Percentiles rank a stretch among this genome's conserved stretches.
Conservation (phyloP, 2,113 vertebrate species). For the Xenotilapia caudafasciata region DNA sequence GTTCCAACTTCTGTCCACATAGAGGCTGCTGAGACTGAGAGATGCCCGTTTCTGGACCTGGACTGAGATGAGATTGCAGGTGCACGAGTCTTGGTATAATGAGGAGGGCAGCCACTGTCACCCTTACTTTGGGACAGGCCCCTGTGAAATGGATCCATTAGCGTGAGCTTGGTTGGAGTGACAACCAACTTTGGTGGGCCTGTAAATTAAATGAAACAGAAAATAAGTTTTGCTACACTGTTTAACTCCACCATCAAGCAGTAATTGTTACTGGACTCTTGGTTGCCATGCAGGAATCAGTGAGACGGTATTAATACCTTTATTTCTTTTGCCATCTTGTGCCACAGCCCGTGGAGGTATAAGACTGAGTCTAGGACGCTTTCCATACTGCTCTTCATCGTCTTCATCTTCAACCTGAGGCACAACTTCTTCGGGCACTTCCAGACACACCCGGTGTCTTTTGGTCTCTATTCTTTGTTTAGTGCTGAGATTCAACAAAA, state of each 20-base stretch:
- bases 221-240: background rate
- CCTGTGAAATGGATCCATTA: conserved; percentile 60
- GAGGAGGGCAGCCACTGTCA: background rate
- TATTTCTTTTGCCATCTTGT: conserved; percentile 52
- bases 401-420: conserved; percentile 79
- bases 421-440: conserved; percentile 88
- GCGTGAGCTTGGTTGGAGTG: conserved; percentile 61
- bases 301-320: conserved; percentile 23
- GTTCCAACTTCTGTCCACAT: background rate
- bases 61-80: conserved; percentile 30
- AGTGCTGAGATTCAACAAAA: conserved; percentile 63
- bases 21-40: conserved; percentile 30
- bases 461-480: conserved; percentile 95
- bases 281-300: background rate
- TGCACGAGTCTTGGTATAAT: conserved; percentile 43
- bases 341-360: conserved; percentile 18
- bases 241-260: background rate
- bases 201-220: conserved; percentile 1
- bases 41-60: conserved; percentile 50
- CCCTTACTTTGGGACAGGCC: conserved; percentile 11
- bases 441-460: conserved; percentile 89
- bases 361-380: conserved; percentile 62
- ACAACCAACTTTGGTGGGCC: conserved; percentile 65
- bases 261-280: background rate
- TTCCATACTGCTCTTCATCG: conserved; percentile 45